Percentiles rank a stretch among this genome's conserved stretches.
Evolutionary conservation across 2,797 vertebrate genomes (phyloP).

Genomic region (Diplodus sargus): DNA sequence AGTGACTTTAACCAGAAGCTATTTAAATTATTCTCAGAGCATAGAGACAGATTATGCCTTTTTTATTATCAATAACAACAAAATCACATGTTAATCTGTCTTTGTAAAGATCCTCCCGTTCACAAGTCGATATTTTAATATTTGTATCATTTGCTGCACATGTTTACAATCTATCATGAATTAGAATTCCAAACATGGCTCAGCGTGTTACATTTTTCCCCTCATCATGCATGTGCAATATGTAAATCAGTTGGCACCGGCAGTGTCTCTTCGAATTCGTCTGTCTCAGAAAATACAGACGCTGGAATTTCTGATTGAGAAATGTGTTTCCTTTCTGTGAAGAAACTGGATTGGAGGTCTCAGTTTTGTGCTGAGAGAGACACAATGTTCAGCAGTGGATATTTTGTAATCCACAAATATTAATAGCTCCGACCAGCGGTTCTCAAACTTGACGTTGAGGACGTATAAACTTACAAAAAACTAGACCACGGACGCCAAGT

Average conservation of each 20-base stretch:
- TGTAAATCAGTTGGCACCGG: not conserved
- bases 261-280: slow-evolving; percentile 13
- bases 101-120: no score
- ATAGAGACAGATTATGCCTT: not conserved
- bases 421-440: no score
- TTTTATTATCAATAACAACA: not conserved
- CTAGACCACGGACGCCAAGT: no score
- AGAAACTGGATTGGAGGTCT: not conserved
- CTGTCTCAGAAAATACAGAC: slow-evolving; percentile 25
- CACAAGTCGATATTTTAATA: not conserved
- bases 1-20: not conserved
- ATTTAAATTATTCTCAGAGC: not conserved
- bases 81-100: not conserved
- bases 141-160: not conserved
- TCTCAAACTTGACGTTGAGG: no score
- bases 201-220: not conserved
- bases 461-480: no score
- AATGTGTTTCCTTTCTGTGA: slow-evolving; percentile 11
- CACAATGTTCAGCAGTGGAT: not conserved
- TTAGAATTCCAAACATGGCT: not conserved
- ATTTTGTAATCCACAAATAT: not conserved
- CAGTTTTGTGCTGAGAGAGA: not conserved
- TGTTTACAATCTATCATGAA: not conserved
- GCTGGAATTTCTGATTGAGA: slow-evolving; percentile 8
- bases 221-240: not conserved